Base-by-base conservation (phyloP, 1,140 invertebrate species). In the Trinorchestia longiramus region DNA sequence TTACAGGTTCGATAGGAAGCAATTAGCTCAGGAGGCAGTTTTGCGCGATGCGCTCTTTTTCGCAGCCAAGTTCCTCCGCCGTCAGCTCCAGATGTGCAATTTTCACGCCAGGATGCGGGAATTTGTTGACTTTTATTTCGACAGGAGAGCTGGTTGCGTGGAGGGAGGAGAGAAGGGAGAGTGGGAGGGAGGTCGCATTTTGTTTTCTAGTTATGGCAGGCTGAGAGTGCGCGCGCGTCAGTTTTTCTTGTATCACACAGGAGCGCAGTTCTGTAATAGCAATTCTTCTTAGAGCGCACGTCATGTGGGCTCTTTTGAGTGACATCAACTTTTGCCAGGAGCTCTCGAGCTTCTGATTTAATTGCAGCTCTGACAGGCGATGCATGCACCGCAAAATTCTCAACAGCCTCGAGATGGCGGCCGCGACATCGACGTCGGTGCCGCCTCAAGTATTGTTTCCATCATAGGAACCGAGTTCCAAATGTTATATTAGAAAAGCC, bases 321-420 rank as follows among this genome's bases (percentile, higher is more conserved):
- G 43, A 43, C n/a, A 15, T 42, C n/a, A 90, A 90, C 88, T 90
- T 90, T 90, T 90, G 88, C 23, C 6, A 8, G 47, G 47, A 53
- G 47, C 47, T 53, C 47, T 53, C 43, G 88, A 90, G 88, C 88
- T 90, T 41, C 88, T 90, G 88, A 90, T 42, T 90, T 90, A 90
- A 90, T 90, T 90, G 88, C 36, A 43, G n/a, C 28, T 15, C 41
- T 43, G 43, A 41, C 36, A 90, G n/a, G 41, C 43, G 88, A 90
- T 90, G 88, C 88, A 90, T 90, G 88, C 88, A 90, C 11, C 4
- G 23, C 41, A 42, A 90, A 90, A 90, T 41, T 90, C 88, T 41
- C 41, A 90, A 90, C 88, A 36, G 88, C 88, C n/a, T 41, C 88
- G 88, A 90, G 43, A 90, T 42, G 88, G 11, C 41, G 43, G n/a